phyloP scores from a whole-genome alignment of 2,888 invertebrate species.

The Aspidapion aeneum region DNA sequence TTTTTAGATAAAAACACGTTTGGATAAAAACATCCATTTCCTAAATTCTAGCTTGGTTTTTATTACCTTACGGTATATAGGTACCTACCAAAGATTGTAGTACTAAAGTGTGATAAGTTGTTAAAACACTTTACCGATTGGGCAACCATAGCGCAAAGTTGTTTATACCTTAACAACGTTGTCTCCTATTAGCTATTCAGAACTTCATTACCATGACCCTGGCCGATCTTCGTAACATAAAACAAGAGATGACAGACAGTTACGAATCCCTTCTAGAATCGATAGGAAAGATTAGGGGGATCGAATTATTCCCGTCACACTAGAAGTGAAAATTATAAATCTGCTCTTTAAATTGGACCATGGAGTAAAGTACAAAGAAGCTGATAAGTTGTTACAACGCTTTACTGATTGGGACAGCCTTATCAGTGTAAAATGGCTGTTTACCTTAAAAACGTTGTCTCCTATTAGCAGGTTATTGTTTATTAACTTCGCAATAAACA shows the following conservation, averaged over 20 bases:
- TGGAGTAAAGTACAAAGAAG: not conserved
- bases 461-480: conserved; percentile 32
- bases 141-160: too few relatives aligned
- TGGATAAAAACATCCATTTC: too few relatives aligned
- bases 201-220: conserved; percentile 33
- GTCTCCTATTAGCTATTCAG: too few relatives aligned
- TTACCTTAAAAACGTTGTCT: conserved; percentile 20
- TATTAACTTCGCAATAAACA: too few relatives aligned
- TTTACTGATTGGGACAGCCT: conserved; percentile 10
- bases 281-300: not conserved
- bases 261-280: conserved; percentile 5
- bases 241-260: conserved; percentile 11
- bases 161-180: too few relatives aligned
- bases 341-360: conserved; percentile 6
- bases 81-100: too few relatives aligned
- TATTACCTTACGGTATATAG: too few relatives aligned
- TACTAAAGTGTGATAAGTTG: too few relatives aligned
- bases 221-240: conserved; percentile 24
- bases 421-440: conserved; percentile 19
- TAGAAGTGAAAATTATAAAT: conserved; percentile 38
- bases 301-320: conserved; percentile 35
- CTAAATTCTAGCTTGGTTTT: too few relatives aligned
- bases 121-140: too few relatives aligned
- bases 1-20: too few relatives aligned
- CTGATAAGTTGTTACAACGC: not conserved